Percentiles rank a stretch among this genome's conserved stretches.
These are phyloP conservation scores for Paraplagusia blochii DNA, from an alignment of 2,113 vertebrate species.

Conservation along the genomic window DNA sequence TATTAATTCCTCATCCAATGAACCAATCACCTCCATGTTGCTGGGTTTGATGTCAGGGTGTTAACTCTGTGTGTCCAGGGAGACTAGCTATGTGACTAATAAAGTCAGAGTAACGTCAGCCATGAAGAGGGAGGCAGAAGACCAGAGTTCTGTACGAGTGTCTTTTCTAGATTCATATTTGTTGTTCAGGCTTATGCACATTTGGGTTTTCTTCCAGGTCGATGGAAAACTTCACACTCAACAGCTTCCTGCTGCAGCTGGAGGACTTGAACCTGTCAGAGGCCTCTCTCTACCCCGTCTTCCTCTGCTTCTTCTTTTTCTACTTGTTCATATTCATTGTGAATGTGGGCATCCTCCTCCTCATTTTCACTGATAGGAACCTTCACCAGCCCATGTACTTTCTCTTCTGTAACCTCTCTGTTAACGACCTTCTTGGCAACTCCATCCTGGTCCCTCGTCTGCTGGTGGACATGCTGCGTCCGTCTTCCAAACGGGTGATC, in stretches of 20 bases:
- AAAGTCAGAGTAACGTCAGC: no score
- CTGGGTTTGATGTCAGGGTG: no score
- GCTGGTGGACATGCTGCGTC: slow-evolving; percentile 42
- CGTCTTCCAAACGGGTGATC: slow-evolving; percentile 41
- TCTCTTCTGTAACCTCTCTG: slow-evolving; percentile 42
- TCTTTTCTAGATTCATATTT: no score
- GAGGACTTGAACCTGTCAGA: slow-evolving; percentile 50
- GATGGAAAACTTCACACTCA: slow-evolving; percentile 54
- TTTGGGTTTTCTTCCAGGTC: not conserved
- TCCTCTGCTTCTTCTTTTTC: slow-evolving; percentile 39
- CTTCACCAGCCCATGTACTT: slow-evolving; percentile 63
- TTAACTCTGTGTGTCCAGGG: no score
- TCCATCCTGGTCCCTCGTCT: slow-evolving; percentile 45
- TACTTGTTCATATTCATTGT: slow-evolving; percentile 46
- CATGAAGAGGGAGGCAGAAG: no score
- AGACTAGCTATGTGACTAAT: no score
- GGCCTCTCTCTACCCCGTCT: slow-evolving; percentile 31
- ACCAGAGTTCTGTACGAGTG: no score
- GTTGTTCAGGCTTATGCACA: not conserved
- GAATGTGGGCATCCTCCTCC: slow-evolving; percentile 34
- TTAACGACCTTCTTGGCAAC: slow-evolving; percentile 55
- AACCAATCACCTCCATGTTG: no score
- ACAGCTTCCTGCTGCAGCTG: slow-evolving; percentile 33
- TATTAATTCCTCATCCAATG: no score
- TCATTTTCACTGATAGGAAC: slow-evolving; percentile 25